These are phyloP conservation scores for Zootermopsis nevadensis DNA, from an alignment of 2,888 invertebrate species.

Conservation along the genomic window DNA sequence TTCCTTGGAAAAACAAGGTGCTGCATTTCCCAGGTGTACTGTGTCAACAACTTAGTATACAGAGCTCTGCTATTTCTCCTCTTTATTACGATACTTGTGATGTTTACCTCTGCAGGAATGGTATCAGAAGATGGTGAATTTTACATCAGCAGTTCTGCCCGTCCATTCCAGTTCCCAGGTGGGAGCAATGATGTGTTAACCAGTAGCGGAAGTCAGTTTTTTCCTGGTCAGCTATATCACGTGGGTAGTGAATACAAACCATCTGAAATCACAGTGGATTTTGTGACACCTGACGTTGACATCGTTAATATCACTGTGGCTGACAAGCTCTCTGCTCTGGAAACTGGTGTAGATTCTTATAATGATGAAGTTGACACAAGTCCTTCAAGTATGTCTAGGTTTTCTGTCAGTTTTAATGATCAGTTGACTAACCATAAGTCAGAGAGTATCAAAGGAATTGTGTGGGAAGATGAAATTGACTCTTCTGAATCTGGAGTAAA, in stretches of 20 bases:
- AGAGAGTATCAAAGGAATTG: not conserved
- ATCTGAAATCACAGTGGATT: conserved; percentile 20
- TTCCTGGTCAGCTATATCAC: conserved; percentile 68
- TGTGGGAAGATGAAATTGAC: conserved; percentile 12
- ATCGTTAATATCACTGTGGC: conserved; percentile 71
- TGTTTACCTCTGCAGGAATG: conserved; percentile 61
- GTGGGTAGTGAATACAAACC: not conserved
- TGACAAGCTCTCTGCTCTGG: conserved; percentile 40
- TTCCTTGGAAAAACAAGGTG: too few species aligned
- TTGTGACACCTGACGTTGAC: conserved; percentile 66
- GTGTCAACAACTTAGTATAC: too few species aligned
- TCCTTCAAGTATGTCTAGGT: conserved; percentile 24
- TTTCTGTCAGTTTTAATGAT: conserved; percentile 10
- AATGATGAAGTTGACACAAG: conserved; percentile 50
- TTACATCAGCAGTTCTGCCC: conserved; percentile 78
- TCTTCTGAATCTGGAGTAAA: not conserved
- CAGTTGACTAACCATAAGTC: conserved; percentile 1
- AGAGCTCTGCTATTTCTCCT: too few species aligned
- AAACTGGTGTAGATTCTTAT: conserved; percentile 23
- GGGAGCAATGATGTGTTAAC: conserved; percentile 1
- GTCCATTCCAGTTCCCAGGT: conserved; percentile 69
- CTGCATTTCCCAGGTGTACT: too few species aligned
- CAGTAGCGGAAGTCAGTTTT: conserved; percentile 72
- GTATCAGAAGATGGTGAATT: conserved; percentile 72
- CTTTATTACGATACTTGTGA: too few species aligned